Evolutionary conservation across 1,140 invertebrate species (phyloP).

Genomic region (Lasioglossum albipes): DNA sequence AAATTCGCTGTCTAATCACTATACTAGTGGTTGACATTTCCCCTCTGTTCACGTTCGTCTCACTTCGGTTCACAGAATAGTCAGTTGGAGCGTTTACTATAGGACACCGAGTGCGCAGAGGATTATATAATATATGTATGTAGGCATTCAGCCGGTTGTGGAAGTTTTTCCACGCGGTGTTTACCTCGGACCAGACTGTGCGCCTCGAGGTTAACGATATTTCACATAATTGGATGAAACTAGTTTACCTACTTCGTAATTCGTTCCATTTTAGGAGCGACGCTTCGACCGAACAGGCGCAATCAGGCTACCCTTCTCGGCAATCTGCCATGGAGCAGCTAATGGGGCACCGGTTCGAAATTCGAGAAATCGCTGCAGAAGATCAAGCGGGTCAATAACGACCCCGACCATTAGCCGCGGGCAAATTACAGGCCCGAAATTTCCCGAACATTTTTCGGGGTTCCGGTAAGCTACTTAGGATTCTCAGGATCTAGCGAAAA

Average conservation of each 20-base stretch:
- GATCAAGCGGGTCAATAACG: not conserved
- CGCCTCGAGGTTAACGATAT: constrained; percentile 15
- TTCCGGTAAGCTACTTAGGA: too few relatives aligned
- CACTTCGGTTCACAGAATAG: too few relatives aligned
- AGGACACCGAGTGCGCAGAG: too few relatives aligned
- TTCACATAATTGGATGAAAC: constrained; percentile 19
- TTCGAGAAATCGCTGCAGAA: not conserved
- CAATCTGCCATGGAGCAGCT: not conserved
- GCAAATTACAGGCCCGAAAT: constrained; percentile 22
- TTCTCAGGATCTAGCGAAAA: too few relatives aligned
- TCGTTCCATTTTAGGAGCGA: constrained; percentile 1
- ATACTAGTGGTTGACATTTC: too few relatives aligned
- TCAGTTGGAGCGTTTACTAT: too few relatives aligned
- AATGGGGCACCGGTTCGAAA: not conserved
- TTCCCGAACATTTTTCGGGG: not conserved
- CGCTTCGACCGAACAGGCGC: not conserved
- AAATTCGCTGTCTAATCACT: too few relatives aligned
- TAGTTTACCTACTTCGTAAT: constrained; percentile 16
- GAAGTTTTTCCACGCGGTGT: constrained; percentile 9
- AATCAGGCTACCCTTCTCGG: not conserved
- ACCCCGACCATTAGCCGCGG: not conserved
- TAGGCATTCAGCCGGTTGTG: not conserved
- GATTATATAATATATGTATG: too few relatives aligned
- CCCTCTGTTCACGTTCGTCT: too few relatives aligned
- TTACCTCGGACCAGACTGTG: not conserved